Percentiles rank a stretch among this genome's conserved stretches.
Evolutionary conservation across 2,888 invertebrate species (phyloP).

Genomic region (Chaetoderma sp.): DNA sequence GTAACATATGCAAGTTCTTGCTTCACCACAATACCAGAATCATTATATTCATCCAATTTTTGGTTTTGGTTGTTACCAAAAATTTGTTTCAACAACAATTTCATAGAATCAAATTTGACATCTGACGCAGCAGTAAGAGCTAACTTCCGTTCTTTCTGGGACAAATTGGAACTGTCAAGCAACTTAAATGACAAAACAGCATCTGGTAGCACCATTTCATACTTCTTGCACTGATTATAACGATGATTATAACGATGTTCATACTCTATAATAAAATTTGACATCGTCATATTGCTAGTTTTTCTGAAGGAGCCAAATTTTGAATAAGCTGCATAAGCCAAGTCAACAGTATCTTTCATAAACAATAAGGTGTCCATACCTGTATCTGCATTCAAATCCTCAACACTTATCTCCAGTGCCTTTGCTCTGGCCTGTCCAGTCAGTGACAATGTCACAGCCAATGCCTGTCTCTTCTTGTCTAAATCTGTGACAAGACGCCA

Average conservation of each 20-base stretch:
- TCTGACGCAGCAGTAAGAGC: not conserved
- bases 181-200: slow-evolving; percentile 2
- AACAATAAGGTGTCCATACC: slow-evolving; percentile 7
- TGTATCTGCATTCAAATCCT: not conserved
- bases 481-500: slow-evolving; percentile 15
- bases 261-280: too few species aligned
- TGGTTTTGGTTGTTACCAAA: not conserved
- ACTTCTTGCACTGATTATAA: not conserved
- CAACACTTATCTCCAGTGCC: not conserved
- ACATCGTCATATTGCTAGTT: not conserved
- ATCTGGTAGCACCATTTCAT: not conserved
- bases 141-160: not conserved
- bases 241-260: too few species aligned
- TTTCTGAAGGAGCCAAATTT: slow-evolving; percentile 4
- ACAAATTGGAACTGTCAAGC: not conserved
- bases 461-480: slow-evolving; percentile 7
- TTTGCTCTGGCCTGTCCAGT: slow-evolving; percentile 5
- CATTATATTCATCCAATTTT: not conserved
- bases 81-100: not conserved
- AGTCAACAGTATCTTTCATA: not conserved
- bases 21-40: not conserved
- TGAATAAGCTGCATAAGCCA: slow-evolving; percentile 4
- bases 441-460: slow-evolving; percentile 9
- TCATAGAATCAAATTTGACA: not conserved
- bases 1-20: not conserved